Conservation (phyloP, 2,113 vertebrate species). For the Drymodes brunneopygia region DNA sequence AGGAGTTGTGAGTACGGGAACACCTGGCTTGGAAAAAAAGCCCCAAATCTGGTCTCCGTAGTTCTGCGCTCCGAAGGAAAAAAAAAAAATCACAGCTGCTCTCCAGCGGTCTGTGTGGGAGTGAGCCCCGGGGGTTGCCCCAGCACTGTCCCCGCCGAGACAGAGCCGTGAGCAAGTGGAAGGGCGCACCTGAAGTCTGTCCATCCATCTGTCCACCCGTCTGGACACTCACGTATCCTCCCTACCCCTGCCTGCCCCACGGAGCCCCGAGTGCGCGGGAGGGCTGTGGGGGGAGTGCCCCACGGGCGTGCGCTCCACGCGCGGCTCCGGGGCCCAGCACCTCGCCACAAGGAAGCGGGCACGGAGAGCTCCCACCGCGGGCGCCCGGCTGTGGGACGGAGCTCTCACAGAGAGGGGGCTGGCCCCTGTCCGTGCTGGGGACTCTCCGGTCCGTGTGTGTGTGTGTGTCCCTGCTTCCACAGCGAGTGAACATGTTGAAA, state of each 20-base stretch:
- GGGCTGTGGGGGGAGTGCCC: background rate
- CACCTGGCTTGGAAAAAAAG: background rate
- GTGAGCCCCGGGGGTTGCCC: background rate
- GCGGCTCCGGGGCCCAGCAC: background rate
- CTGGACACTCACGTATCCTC: background rate
- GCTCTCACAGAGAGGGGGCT: background rate
- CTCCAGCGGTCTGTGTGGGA: background rate
- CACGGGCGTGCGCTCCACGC: background rate
- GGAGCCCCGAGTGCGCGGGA: background rate
- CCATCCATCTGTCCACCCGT: background rate
- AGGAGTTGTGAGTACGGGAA: background rate
- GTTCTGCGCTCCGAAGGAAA: background rate
- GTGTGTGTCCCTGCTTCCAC: background rate
- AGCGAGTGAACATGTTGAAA: background rate
- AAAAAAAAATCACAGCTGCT: background rate
- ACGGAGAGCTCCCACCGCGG: accelerated
- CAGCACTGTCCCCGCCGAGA: background rate
- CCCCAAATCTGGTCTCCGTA: background rate
- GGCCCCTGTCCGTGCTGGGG: background rate
- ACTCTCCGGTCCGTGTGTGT: background rate
- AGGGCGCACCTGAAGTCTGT: background rate
- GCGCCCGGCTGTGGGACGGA: background rate
- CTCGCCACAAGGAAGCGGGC: accelerated
- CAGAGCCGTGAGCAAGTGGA: background rate
- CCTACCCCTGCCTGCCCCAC: background rate